Evolutionary conservation across 2,113 vertebrate genomes (phyloP).

Genomic region (Dipodomys spectabilis): DNA sequence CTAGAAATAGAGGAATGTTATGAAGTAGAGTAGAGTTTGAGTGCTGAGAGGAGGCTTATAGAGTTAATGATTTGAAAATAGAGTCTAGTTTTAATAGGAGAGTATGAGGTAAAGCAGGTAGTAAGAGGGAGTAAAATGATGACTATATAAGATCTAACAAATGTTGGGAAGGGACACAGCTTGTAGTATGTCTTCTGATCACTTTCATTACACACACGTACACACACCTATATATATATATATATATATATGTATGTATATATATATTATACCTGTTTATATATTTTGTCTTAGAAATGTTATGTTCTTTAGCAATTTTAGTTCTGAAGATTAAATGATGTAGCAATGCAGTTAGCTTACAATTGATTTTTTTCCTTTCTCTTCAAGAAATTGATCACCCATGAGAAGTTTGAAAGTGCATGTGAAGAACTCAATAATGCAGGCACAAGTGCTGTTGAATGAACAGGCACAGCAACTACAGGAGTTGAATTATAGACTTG

Average conservation of each 20-base stretch:
- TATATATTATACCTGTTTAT: too few species aligned
- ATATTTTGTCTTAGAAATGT: conserved; percentile 7
- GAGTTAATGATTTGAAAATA: neutral
- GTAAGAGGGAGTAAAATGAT: neutral
- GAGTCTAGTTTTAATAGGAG: neutral
- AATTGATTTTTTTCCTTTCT: conserved; percentile 68
- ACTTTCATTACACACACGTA: neutral
- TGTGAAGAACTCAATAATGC: conserved; percentile 91
- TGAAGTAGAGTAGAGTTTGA: neutral
- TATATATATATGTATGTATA: neutral
- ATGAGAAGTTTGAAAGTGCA: conserved; percentile 88
- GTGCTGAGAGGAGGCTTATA: neutral
- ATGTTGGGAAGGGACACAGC: neutral
- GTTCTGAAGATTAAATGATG: conserved; percentile 62
- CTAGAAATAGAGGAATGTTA: neutral
- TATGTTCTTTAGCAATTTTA: conserved; percentile 62
- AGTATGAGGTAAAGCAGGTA: neutral
- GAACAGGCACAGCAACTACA: conserved; percentile 91
- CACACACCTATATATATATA: neutral
- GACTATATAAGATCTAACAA: neutral
- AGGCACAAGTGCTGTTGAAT: conserved; percentile 91
- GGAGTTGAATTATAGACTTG: conserved; percentile 88
- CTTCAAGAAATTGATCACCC: conserved; percentile 88
- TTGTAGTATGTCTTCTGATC: neutral
- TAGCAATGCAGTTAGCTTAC: conserved; percentile 62